Conservation (phyloP, 2,113 vertebrate genomes). For the Cervus canadensis region DNA sequence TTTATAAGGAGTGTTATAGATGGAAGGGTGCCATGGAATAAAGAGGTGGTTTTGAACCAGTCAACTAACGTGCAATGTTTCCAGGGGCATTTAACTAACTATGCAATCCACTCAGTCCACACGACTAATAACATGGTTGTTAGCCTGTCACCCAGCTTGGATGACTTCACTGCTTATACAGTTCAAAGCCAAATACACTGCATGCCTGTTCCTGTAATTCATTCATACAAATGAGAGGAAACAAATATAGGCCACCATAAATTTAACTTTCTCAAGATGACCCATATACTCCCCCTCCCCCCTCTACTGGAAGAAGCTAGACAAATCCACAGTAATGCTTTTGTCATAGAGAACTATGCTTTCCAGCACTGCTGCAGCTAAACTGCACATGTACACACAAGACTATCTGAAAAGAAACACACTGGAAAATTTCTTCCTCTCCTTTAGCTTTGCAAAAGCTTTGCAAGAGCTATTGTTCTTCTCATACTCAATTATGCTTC, state of each 20-base stretch:
- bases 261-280: neutral
- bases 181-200: neutral
- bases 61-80: neutral
- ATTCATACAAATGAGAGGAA: conserved; percentile 30
- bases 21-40: neutral
- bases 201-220: neutral
- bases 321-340: neutral
- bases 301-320: neutral
- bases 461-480: neutral
- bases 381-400: neutral
- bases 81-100: neutral
- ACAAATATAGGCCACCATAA: neutral
- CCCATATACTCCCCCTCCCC: neutral
- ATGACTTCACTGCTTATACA: conserved; percentile 37
- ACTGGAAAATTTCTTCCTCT: neutral
- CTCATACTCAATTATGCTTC: neutral
- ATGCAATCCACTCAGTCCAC: neutral
- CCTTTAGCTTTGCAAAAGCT: conserved; percentile 12
- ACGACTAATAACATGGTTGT: neutral
- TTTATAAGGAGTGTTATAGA: neutral
- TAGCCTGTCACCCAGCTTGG: neutral
- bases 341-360: neutral
- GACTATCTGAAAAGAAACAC: neutral
- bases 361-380: neutral
- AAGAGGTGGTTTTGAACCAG: neutral